Conservation (phyloP, 2,113 vertebrate genomes). For the Tauraco erythrolophus region DNA sequence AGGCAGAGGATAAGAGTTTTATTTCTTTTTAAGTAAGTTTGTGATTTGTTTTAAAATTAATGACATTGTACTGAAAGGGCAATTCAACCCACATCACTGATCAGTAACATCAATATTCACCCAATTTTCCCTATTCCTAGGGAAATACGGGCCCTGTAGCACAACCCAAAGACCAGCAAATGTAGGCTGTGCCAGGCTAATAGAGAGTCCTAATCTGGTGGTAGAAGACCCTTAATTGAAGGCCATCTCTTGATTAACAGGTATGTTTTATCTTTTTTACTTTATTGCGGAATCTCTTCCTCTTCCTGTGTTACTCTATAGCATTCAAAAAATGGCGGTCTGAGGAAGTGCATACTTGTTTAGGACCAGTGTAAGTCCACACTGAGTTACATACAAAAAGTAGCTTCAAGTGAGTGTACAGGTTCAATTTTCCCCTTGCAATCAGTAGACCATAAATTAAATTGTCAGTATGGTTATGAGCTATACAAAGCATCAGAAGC, state of each 20-base stretch:
- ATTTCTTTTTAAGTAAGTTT: neutral
- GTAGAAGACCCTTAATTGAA: neutral
- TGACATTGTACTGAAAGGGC: neutral
- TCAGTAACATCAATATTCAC: neutral
- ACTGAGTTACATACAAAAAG: neutral
- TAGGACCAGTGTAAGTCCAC: neutral
- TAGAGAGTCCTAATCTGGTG: neutral
- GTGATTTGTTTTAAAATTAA: neutral
- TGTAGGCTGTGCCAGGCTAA: neutral
- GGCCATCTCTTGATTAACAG: neutral
- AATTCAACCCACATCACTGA: neutral
- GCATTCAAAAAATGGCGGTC: neutral
- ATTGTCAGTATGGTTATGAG: neutral
- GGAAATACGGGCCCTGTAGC: neutral
- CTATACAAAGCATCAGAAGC: neutral
- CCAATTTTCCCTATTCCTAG: neutral
- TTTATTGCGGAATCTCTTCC: neutral
- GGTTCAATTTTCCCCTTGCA: neutral
- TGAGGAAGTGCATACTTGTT: neutral
- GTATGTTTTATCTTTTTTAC: neutral
- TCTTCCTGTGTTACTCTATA: neutral
- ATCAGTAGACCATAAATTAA: neutral
- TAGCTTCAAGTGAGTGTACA: neutral
- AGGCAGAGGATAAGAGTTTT: neutral
- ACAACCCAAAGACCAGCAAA: neutral